phyloP scores from a whole-genome alignment of 2,797 vertebrate genomes.

The Bryconaethiops microstoma region DNA sequence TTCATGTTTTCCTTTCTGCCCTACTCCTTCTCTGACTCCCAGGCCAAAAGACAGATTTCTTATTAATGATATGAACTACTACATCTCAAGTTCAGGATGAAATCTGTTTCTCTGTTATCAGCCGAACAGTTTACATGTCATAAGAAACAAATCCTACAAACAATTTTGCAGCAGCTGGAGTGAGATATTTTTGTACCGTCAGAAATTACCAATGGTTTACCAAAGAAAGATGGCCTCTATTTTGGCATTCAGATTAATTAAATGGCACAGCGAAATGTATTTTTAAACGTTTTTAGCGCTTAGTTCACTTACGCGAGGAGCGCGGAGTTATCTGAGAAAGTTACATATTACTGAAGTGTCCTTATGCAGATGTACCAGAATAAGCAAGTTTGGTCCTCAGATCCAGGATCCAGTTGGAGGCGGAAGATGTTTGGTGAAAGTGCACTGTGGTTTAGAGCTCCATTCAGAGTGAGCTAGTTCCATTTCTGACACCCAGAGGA shows the following conservation, averaged over 20 bases:
- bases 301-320: constrained; percentile 3
- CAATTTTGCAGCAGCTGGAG: constrained; percentile 47
- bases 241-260: constrained; percentile 1
- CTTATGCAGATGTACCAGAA: constrained; percentile 42
- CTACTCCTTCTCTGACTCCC: neutral
- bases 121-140: neutral
- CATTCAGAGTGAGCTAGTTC: constrained; percentile 10
- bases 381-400: constrained; percentile 23
- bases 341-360: constrained; percentile 51
- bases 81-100: neutral
- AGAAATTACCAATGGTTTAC: constrained; percentile 67
- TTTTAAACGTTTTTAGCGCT: constrained; percentile 48
- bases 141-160: neutral
- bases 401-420: neutral
- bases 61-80: neutral
- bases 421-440: neutral
- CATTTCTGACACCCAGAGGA: constrained; percentile 13
- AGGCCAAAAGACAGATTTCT: neutral
- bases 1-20: neutral
- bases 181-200: constrained; percentile 52
- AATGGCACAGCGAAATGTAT: constrained; percentile 18
- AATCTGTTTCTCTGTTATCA: neutral
- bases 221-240: constrained; percentile 62
- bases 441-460: constrained; percentile 36
- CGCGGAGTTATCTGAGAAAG: neutral